A percentile compares a stretch with the other conserved stretches of the same genome.
Conservation (phyloP, 2,797 vertebrate genomes). For the Rhinophrynus dorsalis region DNA sequence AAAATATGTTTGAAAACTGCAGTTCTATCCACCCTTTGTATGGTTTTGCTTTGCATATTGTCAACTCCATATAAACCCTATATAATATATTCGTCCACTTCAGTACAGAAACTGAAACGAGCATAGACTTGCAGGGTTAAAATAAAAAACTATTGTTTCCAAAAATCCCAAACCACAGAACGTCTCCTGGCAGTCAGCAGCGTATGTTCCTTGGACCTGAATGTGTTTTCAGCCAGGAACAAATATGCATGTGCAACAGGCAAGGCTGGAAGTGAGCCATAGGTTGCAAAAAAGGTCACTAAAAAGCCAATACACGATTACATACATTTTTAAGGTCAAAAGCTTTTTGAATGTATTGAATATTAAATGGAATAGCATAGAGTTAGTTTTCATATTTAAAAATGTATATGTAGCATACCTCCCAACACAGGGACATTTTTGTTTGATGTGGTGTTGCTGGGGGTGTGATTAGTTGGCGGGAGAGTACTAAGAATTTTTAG, state of each 20-base stretch:
- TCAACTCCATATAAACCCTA: too few species aligned
- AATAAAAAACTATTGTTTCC: constrained; percentile 59
- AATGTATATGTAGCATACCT: too few species aligned
- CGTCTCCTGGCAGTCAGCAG: constrained; percentile 56
- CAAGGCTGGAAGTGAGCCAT: constrained; percentile 68
- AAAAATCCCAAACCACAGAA: constrained; percentile 60
- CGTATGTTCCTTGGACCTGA: constrained; percentile 61
- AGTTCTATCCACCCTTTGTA: too few species aligned
- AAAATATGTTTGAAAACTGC: too few species aligned
- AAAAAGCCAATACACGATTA: constrained; percentile 59
- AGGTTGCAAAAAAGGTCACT: constrained; percentile 49
- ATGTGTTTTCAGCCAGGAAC: constrained; percentile 55
- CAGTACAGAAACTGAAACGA: too few species aligned
- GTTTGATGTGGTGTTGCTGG: too few species aligned
- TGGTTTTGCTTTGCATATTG: too few species aligned
- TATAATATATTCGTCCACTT: too few species aligned
- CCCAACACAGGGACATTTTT: too few species aligned
- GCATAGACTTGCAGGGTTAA: too few species aligned
- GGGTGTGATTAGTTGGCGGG: too few species aligned
- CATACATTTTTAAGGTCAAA: constrained; percentile 54
- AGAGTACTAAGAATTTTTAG: too few species aligned
- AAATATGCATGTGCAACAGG: constrained; percentile 64
- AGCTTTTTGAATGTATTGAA: constrained; percentile 48
- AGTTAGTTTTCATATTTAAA: constrained; percentile 31
- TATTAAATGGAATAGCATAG: constrained; percentile 59